A percentile compares a stretch with the other conserved stretches of the same genome.
Conservation (phyloP, 1,140 invertebrate genomes). For the honey bee (Apis mellifera) region DNA sequence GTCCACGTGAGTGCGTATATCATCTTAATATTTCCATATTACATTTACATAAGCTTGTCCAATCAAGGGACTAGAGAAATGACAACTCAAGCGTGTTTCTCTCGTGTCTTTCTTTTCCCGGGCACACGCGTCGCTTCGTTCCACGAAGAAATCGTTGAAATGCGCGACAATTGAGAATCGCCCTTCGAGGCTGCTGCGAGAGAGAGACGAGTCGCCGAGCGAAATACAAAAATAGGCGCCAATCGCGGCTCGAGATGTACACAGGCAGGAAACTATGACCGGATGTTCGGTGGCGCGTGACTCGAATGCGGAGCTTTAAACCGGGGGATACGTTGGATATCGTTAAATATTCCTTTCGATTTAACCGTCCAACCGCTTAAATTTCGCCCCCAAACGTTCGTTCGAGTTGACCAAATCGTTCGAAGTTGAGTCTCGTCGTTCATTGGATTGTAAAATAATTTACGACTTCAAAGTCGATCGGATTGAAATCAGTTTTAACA, state of each 20-base stretch:
- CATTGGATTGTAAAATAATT: too few relatives aligned
- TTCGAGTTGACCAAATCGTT: too few relatives aligned
- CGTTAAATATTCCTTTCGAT: conserved; percentile 61
- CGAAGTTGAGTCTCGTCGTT: too few relatives aligned
- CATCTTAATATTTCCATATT: too few relatives aligned
- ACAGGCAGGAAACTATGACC: conserved; percentile 61
- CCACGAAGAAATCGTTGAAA: conserved; percentile 18
- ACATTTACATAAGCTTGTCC: too few relatives aligned
- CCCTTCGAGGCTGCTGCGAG: conserved; percentile 19
- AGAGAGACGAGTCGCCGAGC: conserved; percentile 19
- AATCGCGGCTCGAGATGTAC: conserved; percentile 50
- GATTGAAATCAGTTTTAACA: too few relatives aligned
- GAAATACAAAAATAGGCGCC: conserved; percentile 59
- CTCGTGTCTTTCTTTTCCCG: not conserved
- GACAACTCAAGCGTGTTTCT: not conserved
- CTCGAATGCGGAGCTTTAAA: conserved; percentile 36
- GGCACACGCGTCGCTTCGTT: not conserved
- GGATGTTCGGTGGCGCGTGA: conserved; percentile 56
- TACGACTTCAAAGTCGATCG: too few relatives aligned
- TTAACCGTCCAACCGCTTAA: conserved; percentile 12
- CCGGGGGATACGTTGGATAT: conserved; percentile 1
- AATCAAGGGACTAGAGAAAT: too few relatives aligned
- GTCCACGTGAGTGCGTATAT: too few relatives aligned
- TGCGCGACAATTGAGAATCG: conserved; percentile 27
- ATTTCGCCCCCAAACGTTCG: not conserved